Evolutionary conservation across 1,140 invertebrate genomes (phyloP), one percentile per base, ranked within the genome.

Genomic region (Drosophila lacertosa): DNA sequence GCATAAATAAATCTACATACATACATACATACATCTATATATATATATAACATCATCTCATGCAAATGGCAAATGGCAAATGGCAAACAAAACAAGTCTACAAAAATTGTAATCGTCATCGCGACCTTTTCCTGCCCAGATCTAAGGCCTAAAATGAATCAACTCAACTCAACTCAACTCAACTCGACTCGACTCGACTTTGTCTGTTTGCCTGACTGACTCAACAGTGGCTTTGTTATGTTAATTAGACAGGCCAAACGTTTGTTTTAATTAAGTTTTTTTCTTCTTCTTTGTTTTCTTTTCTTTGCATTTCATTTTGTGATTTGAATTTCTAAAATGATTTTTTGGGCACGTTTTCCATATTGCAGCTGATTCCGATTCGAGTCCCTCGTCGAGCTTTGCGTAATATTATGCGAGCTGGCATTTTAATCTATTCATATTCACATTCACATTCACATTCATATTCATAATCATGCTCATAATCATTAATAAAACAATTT

Each of bases 401-500:
- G 44, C 44, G 44, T 45, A 45, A 45, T 24, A 24, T 68, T 76
- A 55, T 68, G 50, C 59, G 26, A n/a, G 29, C 29, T 22, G 40
- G 35, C 55, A 69, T 64, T 62, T 72, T 71, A 79, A 69, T 65
- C 54, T 83, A 78, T 83, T 67, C 73, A 80, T 71, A 77, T 67
- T 86, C 62, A 86, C 72, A 67, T 75, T 83, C 66, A 71, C 69
- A 75, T 65, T 83, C 75, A 68, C 7, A n/a, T n/a, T n/a, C 73
- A 80, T 71, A 77, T 67, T 86, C 62, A 86, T 82, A 66, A 77
- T 83, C 65, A 70, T 73, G 75, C 65, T 83, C 75, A 65, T 78
- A 81, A 77, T 75, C 82, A 88, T 88, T 86, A 88, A 86, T 82
- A 82, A 75, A 77, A 65, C 62, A 74, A 75, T 82, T 84, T 82